Percentiles rank a stretch among this genome's conserved stretches.
Conservation (phyloP, 1,140 invertebrate species). For the Leptestheria dahalacensis region DNA sequence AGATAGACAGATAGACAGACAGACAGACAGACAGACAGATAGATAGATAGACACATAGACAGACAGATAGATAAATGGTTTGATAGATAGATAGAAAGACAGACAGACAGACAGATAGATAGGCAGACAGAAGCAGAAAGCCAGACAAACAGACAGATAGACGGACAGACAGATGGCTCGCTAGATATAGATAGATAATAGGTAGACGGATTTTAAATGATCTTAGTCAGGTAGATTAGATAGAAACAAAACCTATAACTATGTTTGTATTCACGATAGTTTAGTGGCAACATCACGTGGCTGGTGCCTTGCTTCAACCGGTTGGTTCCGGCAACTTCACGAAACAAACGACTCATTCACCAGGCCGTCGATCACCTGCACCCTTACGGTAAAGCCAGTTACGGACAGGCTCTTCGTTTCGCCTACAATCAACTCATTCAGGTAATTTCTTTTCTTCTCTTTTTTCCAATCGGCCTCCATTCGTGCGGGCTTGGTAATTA, state of each 20-base stretch:
- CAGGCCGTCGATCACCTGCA: conserved; percentile 28
- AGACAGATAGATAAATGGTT: too few relatives aligned
- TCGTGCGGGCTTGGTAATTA: background rate
- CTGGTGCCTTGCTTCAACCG: conserved; percentile 31
- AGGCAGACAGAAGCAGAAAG: too few relatives aligned
- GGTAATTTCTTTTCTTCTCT: conserved; percentile 23
- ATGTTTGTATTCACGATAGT: conserved; percentile 21
- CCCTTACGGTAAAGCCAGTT: conserved; percentile 36
- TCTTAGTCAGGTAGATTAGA: conserved; percentile 27
- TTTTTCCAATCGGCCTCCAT: background rate
- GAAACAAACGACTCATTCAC: conserved; percentile 31
- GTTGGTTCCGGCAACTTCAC: conserved; percentile 35
- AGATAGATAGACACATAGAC: too few relatives aligned
- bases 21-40: conserved; percentile 43
- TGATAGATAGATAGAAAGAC: too few relatives aligned
- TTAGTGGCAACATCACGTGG: conserved; percentile 28
- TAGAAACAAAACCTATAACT: background rate
- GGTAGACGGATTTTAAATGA: too few relatives aligned
- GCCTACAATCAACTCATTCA: conserved; percentile 34
- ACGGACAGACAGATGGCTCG: too few relatives aligned
- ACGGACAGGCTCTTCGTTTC: conserved; percentile 35
- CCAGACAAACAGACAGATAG: too few relatives aligned
- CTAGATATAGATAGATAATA: too few relatives aligned
- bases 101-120: too few relatives aligned
- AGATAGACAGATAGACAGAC: conserved; percentile 35